phyloP scores from a whole-genome alignment of 37 sponge, comb jelly and placozoan species.

The Halichondria panicea region DNA sequence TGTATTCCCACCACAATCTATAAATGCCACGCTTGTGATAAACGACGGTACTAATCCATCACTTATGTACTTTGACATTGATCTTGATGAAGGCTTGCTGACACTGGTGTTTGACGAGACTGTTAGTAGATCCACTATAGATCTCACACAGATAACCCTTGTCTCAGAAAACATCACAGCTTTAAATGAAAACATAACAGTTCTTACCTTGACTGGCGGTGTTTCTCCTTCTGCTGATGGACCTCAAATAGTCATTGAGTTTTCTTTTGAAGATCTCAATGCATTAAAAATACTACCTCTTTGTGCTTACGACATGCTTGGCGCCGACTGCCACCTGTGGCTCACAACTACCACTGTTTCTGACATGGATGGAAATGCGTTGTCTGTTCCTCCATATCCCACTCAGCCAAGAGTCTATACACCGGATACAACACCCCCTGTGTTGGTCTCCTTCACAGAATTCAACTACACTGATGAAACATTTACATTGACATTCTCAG shows the following conservation, averaged over 20 bases:
- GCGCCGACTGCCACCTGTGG: constrained; percentile 64
- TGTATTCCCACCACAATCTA: constrained; percentile 8
- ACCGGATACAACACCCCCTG: constrained; percentile 66
- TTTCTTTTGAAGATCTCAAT: constrained; percentile 81
- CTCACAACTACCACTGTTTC: constrained; percentile 35
- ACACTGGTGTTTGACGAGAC: constrained; percentile 82
- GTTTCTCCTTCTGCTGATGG: constrained; percentile 33
- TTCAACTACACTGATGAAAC: constrained; percentile 79
- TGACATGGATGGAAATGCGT: constrained; percentile 70
- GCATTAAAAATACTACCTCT: constrained; percentile 64
- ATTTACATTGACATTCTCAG: constrained; percentile 78
- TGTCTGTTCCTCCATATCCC: constrained; percentile 21
- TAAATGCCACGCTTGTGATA: constrained; percentile 31
- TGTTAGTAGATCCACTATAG: constrained; percentile 55
- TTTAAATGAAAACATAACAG: constrained; percentile 1
- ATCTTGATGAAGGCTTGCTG: constrained; percentile 60
- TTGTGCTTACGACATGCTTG: constrained; percentile 51
- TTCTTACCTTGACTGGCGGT: constrained; percentile 68
- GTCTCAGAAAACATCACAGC: neutral
- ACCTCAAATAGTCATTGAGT: constrained; percentile 40
- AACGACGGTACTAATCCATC: constrained; percentile 52
- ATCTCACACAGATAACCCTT: constrained; percentile 58
- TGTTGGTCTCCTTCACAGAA: constrained; percentile 70
- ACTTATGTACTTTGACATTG: constrained; percentile 46
- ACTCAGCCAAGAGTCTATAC: constrained; percentile 29